Conservation (phyloP, 2,797 vertebrate species). For the Eulemur mongoz region DNA sequence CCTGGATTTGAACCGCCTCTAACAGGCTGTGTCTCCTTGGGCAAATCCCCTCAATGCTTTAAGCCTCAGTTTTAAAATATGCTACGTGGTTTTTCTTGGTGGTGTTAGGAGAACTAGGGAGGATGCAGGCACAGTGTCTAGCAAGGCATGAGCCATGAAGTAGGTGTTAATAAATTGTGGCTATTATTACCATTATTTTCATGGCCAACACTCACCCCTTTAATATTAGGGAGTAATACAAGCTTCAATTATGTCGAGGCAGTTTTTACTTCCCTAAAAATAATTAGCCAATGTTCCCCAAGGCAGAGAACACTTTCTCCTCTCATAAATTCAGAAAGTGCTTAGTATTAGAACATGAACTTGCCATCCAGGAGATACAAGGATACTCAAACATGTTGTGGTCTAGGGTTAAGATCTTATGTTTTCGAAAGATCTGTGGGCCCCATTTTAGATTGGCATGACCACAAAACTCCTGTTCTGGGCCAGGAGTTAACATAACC, state of each 20-base stretch:
- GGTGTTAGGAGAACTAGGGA: background rate
- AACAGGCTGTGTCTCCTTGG: background rate
- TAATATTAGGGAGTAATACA: background rate
- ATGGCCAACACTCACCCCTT: background rate
- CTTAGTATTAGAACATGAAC: background rate
- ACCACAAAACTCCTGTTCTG: background rate
- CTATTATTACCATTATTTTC: background rate
- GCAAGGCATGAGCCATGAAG: rapidly evolving
- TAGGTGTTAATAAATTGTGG: background rate
- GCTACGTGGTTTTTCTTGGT: too few relatives aligned
- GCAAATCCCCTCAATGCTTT: background rate
- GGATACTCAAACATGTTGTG: background rate
- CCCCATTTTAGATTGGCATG: background rate
- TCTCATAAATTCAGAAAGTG: background rate
- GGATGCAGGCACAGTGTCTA: background rate
- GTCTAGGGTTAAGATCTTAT: background rate
- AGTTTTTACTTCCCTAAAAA: slow-evolving; percentile 25
- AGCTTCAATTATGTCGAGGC: background rate
- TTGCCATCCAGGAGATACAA: background rate
- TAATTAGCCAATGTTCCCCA: background rate
- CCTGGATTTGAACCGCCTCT: background rate
- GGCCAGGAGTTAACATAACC: background rate
- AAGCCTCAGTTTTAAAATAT: background rate
- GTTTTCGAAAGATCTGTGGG: background rate
- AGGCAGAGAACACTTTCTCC: background rate